These are phyloP conservation scores for Nibea albiflora DNA, from an alignment of 2,113 vertebrate species.

Conservation along the genomic window DNA sequence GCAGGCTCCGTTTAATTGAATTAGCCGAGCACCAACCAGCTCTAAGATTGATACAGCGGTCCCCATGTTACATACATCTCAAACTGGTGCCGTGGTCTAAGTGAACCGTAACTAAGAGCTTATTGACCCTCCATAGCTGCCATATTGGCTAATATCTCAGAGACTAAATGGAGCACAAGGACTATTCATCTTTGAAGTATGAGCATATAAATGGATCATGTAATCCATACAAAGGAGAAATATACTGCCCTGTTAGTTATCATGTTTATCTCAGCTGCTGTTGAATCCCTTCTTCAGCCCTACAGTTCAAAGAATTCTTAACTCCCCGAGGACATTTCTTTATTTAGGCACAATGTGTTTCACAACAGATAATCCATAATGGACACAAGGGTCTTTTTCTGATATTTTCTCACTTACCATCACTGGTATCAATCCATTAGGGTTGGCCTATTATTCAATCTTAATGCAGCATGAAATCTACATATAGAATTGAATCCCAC, in stretches of 20 bases:
- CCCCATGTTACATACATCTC: slow-evolving; percentile 25
- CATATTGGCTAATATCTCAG: slow-evolving; percentile 44
- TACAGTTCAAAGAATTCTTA: background rate
- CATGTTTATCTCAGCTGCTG: background rate
- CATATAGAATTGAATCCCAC: background rate
- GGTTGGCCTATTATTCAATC: background rate
- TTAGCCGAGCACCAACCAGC: slow-evolving; percentile 38
- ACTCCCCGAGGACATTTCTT: background rate
- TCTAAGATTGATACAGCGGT: slow-evolving; percentile 45
- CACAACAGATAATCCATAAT: too few species aligned
- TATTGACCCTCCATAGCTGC: slow-evolving; percentile 46
- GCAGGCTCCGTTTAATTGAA: slow-evolving; percentile 44
- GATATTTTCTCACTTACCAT: background rate
- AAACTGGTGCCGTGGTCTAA: slow-evolving; percentile 18
- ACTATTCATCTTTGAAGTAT: slow-evolving; percentile 1
- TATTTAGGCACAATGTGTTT: background rate
- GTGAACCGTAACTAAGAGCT: slow-evolving; percentile 57
- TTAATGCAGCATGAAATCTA: background rate
- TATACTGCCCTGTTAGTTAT: background rate
- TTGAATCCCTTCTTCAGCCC: background rate
- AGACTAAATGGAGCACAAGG: slow-evolving; percentile 2
- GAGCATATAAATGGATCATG: background rate
- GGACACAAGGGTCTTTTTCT: too few species aligned
- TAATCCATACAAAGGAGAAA: slow-evolving; percentile 3
- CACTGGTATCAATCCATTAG: background rate